A percentile compares a stretch with the other conserved stretches of the same genome.
These are phyloP conservation scores for Eristalis arbustorum DNA, from an alignment of 2,888 invertebrate species.

Conservation along the genomic window DNA sequence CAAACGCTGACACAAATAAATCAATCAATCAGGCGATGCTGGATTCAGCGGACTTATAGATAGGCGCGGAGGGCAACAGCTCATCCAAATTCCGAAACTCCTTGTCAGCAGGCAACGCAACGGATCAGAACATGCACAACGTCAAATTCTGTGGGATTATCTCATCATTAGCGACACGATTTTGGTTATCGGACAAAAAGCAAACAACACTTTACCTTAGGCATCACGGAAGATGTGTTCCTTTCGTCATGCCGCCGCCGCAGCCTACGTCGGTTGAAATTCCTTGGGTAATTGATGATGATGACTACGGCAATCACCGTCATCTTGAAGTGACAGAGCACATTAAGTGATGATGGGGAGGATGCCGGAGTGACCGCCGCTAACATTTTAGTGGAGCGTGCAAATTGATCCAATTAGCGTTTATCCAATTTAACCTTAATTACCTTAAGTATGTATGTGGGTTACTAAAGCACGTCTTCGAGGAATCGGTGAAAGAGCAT, in stretches of 20 bases:
- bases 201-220: neutral
- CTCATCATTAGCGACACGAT: neutral
- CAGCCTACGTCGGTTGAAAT: neutral
- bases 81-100: neutral
- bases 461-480: neutral
- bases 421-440: constrained; percentile 8
- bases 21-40: neutral
- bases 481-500: neutral
- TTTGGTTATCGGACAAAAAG: neutral
- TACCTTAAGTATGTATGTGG: neutral
- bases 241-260: neutral
- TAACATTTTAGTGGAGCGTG: constrained; percentile 14
- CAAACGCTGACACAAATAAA: neutral
- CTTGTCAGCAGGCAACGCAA: neutral
- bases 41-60: neutral
- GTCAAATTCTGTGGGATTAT: neutral
- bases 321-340: constrained; percentile 8
- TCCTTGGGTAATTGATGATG: constrained; percentile 28
- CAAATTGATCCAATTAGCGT: constrained; percentile 16
- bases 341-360: constrained; percentile 7
- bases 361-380: neutral
- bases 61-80: too few relatives aligned
- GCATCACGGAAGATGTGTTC: neutral
- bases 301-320: constrained; percentile 3
- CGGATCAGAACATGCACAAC: neutral